Percentiles rank a stretch among this genome's conserved stretches.
Evolutionary conservation across 2,797 vertebrate genomes (phyloP).

Genomic region (Aselliscus stoliczkanus): DNA sequence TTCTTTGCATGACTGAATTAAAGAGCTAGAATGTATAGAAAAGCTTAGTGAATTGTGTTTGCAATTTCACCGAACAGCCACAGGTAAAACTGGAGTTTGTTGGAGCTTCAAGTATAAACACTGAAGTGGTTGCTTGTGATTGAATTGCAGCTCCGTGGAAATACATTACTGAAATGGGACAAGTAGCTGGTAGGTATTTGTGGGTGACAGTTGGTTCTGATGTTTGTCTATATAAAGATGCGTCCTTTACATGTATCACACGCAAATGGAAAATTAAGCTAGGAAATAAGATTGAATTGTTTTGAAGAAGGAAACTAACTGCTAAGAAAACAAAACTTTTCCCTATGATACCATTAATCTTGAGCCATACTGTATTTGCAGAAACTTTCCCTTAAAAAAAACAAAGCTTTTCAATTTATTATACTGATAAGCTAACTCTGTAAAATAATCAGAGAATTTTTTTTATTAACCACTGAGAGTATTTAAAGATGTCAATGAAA

Average conservation of each 20-base stretch:
- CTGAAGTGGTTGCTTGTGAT: not conserved
- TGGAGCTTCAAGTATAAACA: not conserved
- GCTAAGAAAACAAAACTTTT: not conserved
- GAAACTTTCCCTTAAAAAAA: constrained; percentile 26
- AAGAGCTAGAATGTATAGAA: not conserved
- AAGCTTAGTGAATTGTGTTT: constrained; percentile 42
- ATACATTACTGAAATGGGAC: not conserved
- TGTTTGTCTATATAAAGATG: not conserved
- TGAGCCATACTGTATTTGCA: not conserved
- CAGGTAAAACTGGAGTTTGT: constrained; percentile 8
- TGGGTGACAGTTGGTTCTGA: not conserved
- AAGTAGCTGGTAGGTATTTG: not conserved
- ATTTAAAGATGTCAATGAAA: constrained; percentile 53
- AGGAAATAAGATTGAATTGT: not conserved
- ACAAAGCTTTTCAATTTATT: not conserved
- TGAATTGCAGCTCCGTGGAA: not conserved
- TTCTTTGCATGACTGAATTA: constrained; percentile 56
- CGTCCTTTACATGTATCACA: not conserved
- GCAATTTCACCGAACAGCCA: constrained; percentile 29
- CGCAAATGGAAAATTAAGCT: not conserved
- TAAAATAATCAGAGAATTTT: constrained; percentile 22
- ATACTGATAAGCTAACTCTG: not conserved
- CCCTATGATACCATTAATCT: not conserved
- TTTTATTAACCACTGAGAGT: not conserved
- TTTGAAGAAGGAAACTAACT: not conserved